Conservation (phyloP, 2,888 invertebrate genomes). For the Drosophila aldrichi region DNA sequence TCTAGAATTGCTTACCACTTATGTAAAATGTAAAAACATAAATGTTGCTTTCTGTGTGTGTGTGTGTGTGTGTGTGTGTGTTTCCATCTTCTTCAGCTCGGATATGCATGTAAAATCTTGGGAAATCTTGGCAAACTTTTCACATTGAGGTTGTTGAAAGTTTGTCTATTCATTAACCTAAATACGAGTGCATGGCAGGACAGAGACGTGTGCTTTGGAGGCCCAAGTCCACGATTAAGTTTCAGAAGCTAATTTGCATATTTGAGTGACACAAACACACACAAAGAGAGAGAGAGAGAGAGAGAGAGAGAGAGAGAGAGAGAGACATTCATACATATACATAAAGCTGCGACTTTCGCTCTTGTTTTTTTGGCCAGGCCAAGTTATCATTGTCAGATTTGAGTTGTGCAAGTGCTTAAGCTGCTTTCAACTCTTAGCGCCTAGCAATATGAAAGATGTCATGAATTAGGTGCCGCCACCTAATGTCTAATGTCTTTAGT, state of each 20-base stretch:
- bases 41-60: not conserved
- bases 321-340: conserved; percentile 2
- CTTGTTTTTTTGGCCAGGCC: conserved; percentile 41
- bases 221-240: conserved; percentile 62
- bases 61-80: not conserved
- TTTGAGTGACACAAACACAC: conserved; percentile 61
- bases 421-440: conserved; percentile 35
- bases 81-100: conserved; percentile 25
- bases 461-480: conserved; percentile 29
- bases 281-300: not conserved
- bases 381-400: conserved; percentile 58
- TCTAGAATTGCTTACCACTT: not conserved
- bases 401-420: conserved; percentile 37
- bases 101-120: conserved; percentile 31
- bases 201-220: conserved; percentile 2
- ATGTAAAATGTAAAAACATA: not conserved
- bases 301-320: not conserved
- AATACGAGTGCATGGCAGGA: conserved; percentile 54
- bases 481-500: conserved; percentile 26
- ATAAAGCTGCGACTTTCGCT: conserved; percentile 48
- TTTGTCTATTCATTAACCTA: conserved; percentile 80
- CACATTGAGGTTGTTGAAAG: conserved; percentile 77
- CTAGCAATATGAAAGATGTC: conserved; percentile 47
- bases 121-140: conserved; percentile 59
- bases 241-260: conserved; percentile 78